phyloP scores from a whole-genome alignment of 2,888 invertebrate genomes.

The Pachycephus smyrnensis region DNA sequence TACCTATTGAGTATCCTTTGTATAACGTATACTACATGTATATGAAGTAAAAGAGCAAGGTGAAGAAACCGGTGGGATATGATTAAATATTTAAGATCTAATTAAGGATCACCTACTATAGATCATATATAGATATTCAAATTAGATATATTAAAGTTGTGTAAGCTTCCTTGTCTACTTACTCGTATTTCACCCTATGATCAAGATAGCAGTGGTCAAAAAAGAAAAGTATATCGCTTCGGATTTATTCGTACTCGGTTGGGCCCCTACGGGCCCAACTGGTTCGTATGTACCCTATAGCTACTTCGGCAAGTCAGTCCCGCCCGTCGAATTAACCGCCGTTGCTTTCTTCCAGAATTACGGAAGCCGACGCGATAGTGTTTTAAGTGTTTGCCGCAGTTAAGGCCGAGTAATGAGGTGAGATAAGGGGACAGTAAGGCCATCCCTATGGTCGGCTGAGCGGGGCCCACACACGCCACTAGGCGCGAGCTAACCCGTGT shows the following conservation, averaged over 20 bases:
- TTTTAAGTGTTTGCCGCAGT: conserved; percentile 62
- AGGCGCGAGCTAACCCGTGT: conserved; percentile 25
- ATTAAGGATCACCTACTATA: background rate
- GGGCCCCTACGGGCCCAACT: background rate
- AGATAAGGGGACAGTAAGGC: conserved; percentile 57
- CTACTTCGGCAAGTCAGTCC: background rate
- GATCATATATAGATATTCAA: background rate
- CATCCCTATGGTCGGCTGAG: conserved; percentile 35
- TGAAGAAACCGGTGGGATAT: background rate
- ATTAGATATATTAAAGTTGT: background rate
- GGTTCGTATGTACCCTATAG: background rate
- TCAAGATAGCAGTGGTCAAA: background rate
- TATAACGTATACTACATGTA: background rate
- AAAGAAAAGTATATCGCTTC: background rate
- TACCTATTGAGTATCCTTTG: background rate
- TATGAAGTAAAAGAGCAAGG: background rate
- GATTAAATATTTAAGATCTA: background rate
- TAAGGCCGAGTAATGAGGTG: conserved; percentile 64
- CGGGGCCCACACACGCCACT: conserved; percentile 41
- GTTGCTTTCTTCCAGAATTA: conserved; percentile 46
- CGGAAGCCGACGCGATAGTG: conserved; percentile 60
- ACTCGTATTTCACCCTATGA: background rate
- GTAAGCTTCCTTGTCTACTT: background rate
- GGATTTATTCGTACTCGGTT: background rate
- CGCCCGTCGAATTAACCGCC: conserved; percentile 8